These are phyloP conservation scores for Aix galericulata DNA, from an alignment of 2,113 vertebrate genomes.

Conservation along the genomic window DNA sequence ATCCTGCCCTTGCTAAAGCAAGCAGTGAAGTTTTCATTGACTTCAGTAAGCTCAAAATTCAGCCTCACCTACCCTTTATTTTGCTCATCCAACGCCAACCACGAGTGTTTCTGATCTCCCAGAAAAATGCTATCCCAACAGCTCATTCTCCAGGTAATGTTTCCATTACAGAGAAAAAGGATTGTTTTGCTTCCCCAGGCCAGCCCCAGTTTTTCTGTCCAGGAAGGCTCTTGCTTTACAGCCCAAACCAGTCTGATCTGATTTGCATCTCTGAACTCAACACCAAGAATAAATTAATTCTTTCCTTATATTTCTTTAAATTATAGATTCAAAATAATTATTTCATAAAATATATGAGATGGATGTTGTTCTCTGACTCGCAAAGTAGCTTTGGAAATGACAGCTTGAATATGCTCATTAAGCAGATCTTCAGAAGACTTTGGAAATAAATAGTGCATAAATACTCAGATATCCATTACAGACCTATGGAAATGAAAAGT, in stretches of 20 bases:
- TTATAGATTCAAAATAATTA: conserved; percentile 15
- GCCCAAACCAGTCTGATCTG: conserved; percentile 37
- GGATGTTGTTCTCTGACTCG: background rate
- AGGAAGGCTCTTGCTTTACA: background rate
- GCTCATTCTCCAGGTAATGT: background rate
- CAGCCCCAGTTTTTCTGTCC: background rate
- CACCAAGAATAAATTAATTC: background rate
- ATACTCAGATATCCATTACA: background rate
- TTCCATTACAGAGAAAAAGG: background rate
- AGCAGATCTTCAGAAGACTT: background rate
- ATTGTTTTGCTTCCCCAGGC: background rate
- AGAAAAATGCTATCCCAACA: background rate
- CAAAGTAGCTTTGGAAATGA: background rate
- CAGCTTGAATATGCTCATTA: background rate
- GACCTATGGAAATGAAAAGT: background rate
- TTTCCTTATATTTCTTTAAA: background rate
- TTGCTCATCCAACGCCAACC: background rate
- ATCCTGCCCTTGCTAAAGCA: background rate
- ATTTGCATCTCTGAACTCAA: background rate
- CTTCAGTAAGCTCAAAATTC: background rate
- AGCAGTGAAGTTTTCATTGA: background rate
- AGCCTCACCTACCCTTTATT: background rate
- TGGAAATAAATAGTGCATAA: background rate
- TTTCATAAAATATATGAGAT: background rate
- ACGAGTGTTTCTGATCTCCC: accelerated